A percentile compares a stretch with the other conserved stretches of the same genome.
These are phyloP conservation scores for Spheniscus humboldti DNA, from an alignment of 2,797 vertebrate species.

Conservation along the genomic window DNA sequence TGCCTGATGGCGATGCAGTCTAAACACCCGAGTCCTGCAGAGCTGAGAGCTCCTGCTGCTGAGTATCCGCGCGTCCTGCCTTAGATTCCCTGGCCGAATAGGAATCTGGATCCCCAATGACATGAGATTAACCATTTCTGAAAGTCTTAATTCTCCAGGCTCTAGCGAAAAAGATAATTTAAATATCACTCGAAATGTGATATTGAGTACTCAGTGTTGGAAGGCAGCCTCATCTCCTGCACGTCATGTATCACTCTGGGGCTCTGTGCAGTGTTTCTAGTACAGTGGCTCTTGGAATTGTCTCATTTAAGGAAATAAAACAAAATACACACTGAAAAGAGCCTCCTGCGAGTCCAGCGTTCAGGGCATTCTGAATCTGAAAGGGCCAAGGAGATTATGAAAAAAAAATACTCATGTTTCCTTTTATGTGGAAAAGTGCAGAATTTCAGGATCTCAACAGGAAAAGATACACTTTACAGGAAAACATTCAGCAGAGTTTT, in stretches of 20 bases:
- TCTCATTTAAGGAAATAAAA: neutral
- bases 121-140: neutral
- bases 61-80: neutral
- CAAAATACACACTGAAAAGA: neutral
- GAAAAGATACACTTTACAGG: neutral
- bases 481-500: neutral
- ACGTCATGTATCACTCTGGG: accelerated
- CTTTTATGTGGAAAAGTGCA: neutral
- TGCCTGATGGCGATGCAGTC: neutral
- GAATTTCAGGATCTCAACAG: neutral
- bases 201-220: neutral
- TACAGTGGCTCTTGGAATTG: neutral
- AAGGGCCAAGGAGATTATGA: neutral
- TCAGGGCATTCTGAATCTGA: neutral
- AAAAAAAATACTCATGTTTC: neutral
- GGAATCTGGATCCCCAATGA: neutral
- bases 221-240: neutral
- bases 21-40: neutral
- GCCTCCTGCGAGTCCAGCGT: neutral
- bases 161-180: neutral
- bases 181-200: neutral
- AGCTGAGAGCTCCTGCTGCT: neutral
- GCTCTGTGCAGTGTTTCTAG: neutral
- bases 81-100: neutral
- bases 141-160: neutral